Conservation (phyloP, 2,113 vertebrate genomes). For the Pipra filicauda region DNA sequence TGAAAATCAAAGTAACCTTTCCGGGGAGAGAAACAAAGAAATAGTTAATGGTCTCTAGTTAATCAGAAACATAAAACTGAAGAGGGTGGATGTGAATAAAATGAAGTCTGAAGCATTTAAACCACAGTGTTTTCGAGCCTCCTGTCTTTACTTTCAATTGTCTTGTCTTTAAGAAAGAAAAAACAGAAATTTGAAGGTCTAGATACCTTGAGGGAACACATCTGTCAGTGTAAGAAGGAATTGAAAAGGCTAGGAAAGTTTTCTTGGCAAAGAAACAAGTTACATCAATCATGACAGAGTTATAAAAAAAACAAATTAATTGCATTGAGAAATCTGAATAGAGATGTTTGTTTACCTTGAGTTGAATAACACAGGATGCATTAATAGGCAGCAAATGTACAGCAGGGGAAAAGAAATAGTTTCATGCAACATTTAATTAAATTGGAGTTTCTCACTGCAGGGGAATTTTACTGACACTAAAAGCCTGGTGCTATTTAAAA, state of each 20-base stretch:
- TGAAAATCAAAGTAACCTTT: not conserved
- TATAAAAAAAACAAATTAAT: constrained; percentile 8
- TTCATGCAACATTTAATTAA: constrained; percentile 45
- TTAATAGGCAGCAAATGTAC: not conserved
- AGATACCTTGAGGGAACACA: not conserved
- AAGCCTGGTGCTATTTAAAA: not conserved
- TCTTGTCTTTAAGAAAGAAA: not conserved
- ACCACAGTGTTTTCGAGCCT: not conserved
- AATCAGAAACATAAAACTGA: not conserved
- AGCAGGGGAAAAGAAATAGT: not conserved
- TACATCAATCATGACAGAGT: not conserved
- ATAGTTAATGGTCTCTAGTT: not conserved
- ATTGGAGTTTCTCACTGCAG: not conserved
- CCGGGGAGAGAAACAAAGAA: not conserved
- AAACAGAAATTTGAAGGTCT: not conserved
- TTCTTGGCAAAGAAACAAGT: not conserved
- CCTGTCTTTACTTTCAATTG: not conserved
- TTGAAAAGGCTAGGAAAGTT: not conserved
- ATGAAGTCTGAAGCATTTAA: not conserved
- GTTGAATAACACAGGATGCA: not conserved
- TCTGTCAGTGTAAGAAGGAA: not conserved
- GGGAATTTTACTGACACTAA: not conserved
- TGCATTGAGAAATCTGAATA: not conserved
- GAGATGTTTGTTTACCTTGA: not conserved
- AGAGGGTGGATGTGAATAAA: not conserved